These are phyloP conservation scores for Acrocephalus kingi DNA, from an alignment of 2,113 vertebrate species.

Conservation along the genomic window DNA sequence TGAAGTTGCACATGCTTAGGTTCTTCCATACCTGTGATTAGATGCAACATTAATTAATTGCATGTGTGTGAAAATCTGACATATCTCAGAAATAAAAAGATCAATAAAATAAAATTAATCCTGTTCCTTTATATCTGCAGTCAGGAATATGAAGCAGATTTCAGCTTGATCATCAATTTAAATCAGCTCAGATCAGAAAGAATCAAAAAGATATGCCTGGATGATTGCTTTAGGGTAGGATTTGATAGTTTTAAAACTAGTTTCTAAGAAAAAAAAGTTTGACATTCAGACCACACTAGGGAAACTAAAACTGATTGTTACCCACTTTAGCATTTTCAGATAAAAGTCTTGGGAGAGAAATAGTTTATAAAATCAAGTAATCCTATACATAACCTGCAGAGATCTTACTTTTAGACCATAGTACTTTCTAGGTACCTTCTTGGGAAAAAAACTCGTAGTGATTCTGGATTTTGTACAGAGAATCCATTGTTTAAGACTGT, in stretches of 20 bases:
- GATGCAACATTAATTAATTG: not conserved
- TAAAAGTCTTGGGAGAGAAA: not conserved
- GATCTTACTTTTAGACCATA: not conserved
- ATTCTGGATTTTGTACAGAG: not conserved
- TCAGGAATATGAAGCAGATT: not conserved
- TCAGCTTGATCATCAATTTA: not conserved
- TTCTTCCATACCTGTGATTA: not conserved
- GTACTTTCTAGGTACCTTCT: not conserved
- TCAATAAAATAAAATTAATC: not conserved
- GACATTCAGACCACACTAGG: not conserved
- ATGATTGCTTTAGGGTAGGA: not conserved
- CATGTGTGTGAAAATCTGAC: not conserved
- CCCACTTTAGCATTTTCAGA: not conserved
- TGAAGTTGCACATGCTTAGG: too few relatives aligned
- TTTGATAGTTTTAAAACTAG: not conserved
- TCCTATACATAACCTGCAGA: not conserved
- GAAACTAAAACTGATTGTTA: not conserved
- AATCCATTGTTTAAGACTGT: not conserved
- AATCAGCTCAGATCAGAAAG: not conserved
- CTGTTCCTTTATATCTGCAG: not conserved
- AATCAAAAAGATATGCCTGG: not conserved
- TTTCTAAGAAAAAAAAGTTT: not conserved
- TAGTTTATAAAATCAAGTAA: not conserved
- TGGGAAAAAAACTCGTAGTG: not conserved
- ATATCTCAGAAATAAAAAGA: not conserved